Evolutionary conservation across 2,888 invertebrate genomes (phyloP).

Genomic region (Capitulum mitella): DNA sequence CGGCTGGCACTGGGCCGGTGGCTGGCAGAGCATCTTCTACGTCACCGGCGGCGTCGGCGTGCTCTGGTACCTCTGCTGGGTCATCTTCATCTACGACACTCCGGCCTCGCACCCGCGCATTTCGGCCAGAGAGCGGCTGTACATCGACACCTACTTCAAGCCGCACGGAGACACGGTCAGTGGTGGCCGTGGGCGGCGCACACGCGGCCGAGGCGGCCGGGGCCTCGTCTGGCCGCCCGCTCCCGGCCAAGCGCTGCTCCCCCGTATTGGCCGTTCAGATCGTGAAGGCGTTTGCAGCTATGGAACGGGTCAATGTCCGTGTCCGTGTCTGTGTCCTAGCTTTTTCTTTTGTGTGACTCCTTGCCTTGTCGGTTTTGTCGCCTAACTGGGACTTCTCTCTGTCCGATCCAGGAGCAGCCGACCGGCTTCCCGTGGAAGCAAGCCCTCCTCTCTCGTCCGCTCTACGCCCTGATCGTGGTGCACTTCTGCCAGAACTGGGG

Average conservation of each 20-base stretch:
- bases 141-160: slow-evolving; percentile 36
- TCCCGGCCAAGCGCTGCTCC: too few relatives aligned
- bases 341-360: too few relatives aligned
- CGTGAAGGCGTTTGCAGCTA: too few relatives aligned
- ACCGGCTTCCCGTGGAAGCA: slow-evolving; percentile 47
- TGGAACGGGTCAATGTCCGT: too few relatives aligned
- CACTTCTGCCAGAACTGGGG: slow-evolving; percentile 49
- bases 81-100: slow-evolving; percentile 49
- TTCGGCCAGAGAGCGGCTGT: slow-evolving; percentile 44
- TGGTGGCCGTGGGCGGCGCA: too few relatives aligned
- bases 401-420: slow-evolving; percentile 39
- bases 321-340: too few relatives aligned
- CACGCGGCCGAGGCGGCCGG: too few relatives aligned
- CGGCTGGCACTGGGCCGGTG: slow-evolving; percentile 49
- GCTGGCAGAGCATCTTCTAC: slow-evolving; percentile 58
- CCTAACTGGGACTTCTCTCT: too few relatives aligned
- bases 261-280: too few relatives aligned
- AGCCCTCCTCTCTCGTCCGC: slow-evolving; percentile 47
- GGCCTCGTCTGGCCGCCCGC: too few relatives aligned
- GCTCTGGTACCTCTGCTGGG: slow-evolving; percentile 47
- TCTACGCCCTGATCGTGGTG: slow-evolving; percentile 47
- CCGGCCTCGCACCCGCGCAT: slow-evolving; percentile 52
- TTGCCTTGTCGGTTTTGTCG: too few relatives aligned
- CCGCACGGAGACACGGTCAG: slow-evolving; percentile 17
- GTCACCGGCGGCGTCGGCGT: slow-evolving; percentile 45